Conservation (phyloP, 2,888 invertebrate species). For the Cerastis rubricosa region DNA sequence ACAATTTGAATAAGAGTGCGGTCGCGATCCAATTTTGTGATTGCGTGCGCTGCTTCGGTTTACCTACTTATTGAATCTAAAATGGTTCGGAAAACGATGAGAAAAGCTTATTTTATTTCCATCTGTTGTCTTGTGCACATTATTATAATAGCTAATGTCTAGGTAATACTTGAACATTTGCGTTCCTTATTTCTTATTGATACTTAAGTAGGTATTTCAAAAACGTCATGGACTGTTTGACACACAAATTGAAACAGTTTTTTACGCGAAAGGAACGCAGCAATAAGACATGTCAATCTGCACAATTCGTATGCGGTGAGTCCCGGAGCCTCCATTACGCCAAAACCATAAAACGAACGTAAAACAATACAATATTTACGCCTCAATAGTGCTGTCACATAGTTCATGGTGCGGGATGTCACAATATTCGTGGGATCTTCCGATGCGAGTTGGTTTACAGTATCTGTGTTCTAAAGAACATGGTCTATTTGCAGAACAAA, state of each 20-base stretch:
- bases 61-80: constrained; percentile 49
- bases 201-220: neutral
- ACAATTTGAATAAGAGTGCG: constrained; percentile 76
- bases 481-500: too few relatives aligned
- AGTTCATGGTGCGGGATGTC: constrained; percentile 36
- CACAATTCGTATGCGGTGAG: constrained; percentile 71
- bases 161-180: neutral
- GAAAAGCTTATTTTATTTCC: neutral
- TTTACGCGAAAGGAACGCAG: constrained; percentile 43
- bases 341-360: constrained; percentile 76
- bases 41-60: constrained; percentile 63
- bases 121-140: neutral
- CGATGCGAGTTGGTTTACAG: neutral
- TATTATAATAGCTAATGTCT: neutral
- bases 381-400: constrained; percentile 67
- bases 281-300: constrained; percentile 52
- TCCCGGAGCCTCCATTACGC: constrained; percentile 67
- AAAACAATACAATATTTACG: constrained; percentile 75
- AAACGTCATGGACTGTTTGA: neutral
- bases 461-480: neutral
- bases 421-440: constrained; percentile 18
- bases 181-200: neutral
- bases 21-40: constrained; percentile 76
- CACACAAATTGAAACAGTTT: constrained; percentile 34
- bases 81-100: constrained; percentile 4